Evolutionary conservation across 2,888 invertebrate genomes (phyloP), one percentile per base, ranked within the genome.

Genomic region (Rhagonycha fulva): DNA sequence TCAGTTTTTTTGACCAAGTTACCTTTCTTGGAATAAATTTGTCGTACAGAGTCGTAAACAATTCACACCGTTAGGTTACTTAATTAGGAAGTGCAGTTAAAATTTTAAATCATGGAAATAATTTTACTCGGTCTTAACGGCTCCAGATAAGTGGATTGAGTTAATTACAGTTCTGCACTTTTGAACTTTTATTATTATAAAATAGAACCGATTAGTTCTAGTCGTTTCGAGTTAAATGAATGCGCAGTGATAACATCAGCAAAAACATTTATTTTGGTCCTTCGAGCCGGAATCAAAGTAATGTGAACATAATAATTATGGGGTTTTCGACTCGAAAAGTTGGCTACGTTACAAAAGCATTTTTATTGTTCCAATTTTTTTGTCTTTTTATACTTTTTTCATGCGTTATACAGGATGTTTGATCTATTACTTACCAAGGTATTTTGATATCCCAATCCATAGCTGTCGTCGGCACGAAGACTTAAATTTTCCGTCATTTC

Each of bases 391-490:
- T 12, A 32, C 32, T 32, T 32, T 32, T 32, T 11, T n/a, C n/a
- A n/a, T 10, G 4, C 4, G 32, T 32, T 12, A 12, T 32, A 32
- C 32, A 11, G 32, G 12, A 32, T 32, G 32, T 32, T 30, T 12
- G 32, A n/a, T 2, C 47, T 28, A 69, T 14, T 71, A 86, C 87
- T 87, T 81, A 88, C 88, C 85, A 88, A 82, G 73, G 88, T 88
- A 82, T 88, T 87, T 80, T 87, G 87, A 80, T 87, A 88, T 71
- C 94, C 94, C 84, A 94, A 87, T 76, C 93, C 93, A 76, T 91
- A 89, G 81, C 91, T 91, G 82, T 92, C 91, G 83, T 91, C 90
- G 73, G 82, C 78, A 67, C 80, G 69, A 81, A 68, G 82, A 79
- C 60, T 11, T 23, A 77, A 26, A 61, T 60, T 69, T n/a, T 19